phyloP scores from a whole-genome alignment of 2,113 vertebrate species.

The Periophthalmodon schlosseri region DNA sequence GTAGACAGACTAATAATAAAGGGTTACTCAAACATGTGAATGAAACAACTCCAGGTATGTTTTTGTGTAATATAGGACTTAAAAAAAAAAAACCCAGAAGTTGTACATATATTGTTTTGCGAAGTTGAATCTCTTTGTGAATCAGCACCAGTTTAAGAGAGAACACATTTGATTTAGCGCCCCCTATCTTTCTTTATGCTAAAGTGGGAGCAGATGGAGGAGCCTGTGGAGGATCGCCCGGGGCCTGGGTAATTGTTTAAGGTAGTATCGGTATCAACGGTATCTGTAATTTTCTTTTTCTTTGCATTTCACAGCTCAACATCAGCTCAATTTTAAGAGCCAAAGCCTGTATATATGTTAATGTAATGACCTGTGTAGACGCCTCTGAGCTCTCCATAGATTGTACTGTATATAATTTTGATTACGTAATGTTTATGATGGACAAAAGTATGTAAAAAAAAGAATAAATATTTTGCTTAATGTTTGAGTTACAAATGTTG shows the following conservation, averaged over 20 bases:
- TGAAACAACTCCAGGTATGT: too few species aligned
- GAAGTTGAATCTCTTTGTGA: constrained; percentile 87
- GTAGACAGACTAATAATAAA: too few species aligned
- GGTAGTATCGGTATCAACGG: constrained; percentile 93
- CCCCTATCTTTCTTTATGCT: constrained; percentile 99
- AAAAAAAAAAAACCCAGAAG: background rate
- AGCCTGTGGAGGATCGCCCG: constrained; percentile 95
- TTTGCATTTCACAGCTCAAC: constrained; percentile 33
- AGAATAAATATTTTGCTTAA: constrained; percentile 77
- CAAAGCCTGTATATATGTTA: constrained; percentile 33
- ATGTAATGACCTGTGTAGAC: constrained; percentile 34
- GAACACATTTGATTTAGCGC: constrained; percentile 93
- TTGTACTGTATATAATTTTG: constrained; percentile 57
- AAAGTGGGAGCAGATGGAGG: constrained; percentile 98
- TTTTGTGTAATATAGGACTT: too few species aligned
- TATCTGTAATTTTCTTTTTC: constrained; percentile 72
- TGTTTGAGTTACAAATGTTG: constrained; percentile 59
- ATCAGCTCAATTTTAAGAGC: constrained; percentile 26
- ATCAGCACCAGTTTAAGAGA: constrained; percentile 84
- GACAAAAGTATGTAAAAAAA: constrained; percentile 12
- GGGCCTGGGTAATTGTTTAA: constrained; percentile 98
- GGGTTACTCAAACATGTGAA: too few species aligned
- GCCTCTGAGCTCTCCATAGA: constrained; percentile 17
- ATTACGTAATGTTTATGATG: background rate
- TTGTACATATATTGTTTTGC: background rate